Evolutionary conservation across 2,113 vertebrate species (phyloP).

Genomic region (Euleptes europaea): DNA sequence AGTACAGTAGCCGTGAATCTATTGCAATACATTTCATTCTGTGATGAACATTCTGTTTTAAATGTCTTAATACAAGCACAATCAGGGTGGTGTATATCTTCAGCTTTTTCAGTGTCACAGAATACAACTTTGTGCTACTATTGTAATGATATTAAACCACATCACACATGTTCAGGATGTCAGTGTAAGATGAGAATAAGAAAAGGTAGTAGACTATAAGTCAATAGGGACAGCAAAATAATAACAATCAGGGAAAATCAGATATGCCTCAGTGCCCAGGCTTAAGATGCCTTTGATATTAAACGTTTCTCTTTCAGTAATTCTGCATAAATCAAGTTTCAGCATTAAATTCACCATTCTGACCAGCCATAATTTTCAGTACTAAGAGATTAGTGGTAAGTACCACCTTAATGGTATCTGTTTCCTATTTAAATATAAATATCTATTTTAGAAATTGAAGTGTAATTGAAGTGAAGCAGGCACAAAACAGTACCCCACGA

Average conservation of each 20-base stretch:
- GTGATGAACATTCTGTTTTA: neutral
- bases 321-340: neutral
- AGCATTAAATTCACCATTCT: neutral
- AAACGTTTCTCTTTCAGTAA: neutral
- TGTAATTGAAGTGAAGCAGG: slow-evolving; percentile 25
- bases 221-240: neutral
- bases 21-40: neutral
- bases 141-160: neutral
- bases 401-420: neutral
- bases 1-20: neutral
- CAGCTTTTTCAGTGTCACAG: neutral
- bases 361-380: slow-evolving; percentile 9
- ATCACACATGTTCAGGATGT: neutral
- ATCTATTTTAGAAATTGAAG: neutral
- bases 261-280: neutral
- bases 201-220: neutral
- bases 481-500: neutral
- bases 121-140: neutral
- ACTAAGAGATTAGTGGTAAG: neutral
- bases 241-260: neutral
- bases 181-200: neutral
- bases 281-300: neutral
- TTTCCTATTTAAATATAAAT: neutral
- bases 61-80: neutral
- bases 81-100: neutral